Conservation (phyloP, 1,140 invertebrate genomes). For the Tigriopus japonicus region DNA sequence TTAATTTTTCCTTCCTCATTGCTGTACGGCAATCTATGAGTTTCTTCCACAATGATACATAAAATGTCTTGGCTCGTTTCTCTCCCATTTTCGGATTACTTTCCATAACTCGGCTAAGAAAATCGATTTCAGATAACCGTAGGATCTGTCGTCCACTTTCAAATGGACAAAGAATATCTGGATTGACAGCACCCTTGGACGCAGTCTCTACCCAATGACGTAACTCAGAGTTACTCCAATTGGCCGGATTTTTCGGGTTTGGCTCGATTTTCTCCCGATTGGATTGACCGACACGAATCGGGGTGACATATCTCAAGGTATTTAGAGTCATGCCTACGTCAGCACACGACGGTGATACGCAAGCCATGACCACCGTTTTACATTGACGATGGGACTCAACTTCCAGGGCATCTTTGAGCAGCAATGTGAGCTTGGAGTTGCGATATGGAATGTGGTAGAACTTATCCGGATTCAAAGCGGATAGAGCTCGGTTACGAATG, state of each 20-base stretch:
- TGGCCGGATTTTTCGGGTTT: neutral
- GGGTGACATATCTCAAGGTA: neutral
- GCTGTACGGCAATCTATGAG: neutral
- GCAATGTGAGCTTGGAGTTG: neutral
- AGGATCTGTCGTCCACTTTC: neutral
- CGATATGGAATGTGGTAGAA: conserved; percentile 1
- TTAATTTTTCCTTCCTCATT: neutral
- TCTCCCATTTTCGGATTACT: neutral
- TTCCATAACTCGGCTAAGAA: neutral
- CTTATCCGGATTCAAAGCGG: neutral
- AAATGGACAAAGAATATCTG: neutral
- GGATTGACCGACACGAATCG: neutral
- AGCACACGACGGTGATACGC: neutral
- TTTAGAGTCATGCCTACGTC: neutral
- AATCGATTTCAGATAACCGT: neutral
- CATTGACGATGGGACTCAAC: neutral
- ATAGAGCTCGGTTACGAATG: neutral
- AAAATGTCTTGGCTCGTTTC: neutral
- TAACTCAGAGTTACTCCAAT: neutral
- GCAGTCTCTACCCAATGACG: neutral
- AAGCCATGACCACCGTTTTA: neutral
- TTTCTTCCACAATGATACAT: conserved; percentile 18
- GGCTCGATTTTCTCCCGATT: neutral
- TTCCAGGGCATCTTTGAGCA: conserved; percentile 7
- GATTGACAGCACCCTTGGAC: neutral